Evolutionary conservation across 2,113 vertebrate genomes (phyloP).

Genomic region (Patagioenas fasciata): DNA sequence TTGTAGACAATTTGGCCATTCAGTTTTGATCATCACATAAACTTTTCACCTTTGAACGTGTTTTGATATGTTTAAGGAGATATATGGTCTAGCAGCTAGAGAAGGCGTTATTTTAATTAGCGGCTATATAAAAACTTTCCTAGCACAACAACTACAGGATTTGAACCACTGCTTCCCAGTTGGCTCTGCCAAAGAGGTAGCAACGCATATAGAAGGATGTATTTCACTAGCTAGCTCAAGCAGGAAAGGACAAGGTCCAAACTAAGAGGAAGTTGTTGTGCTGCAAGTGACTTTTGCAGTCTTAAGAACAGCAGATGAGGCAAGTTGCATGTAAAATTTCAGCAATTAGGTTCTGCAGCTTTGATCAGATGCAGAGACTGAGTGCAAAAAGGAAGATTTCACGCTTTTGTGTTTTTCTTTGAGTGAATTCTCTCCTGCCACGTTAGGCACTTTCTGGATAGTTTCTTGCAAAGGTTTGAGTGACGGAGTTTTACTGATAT

Average conservation of each 20-base stretch:
- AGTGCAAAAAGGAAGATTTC: background rate
- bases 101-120: background rate
- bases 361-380: background rate
- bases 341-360: background rate
- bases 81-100: background rate
- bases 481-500: background rate
- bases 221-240: background rate
- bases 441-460: background rate
- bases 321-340: background rate
- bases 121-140: background rate
- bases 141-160: background rate
- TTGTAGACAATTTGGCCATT: background rate
- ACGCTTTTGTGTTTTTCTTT: background rate
- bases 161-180: background rate
- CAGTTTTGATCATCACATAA: background rate
- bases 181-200: background rate
- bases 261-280: background rate
- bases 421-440: background rate
- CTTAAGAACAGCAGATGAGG: background rate
- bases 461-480: background rate
- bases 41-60: background rate
- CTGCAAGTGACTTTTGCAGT: background rate
- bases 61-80: background rate
- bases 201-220: background rate
- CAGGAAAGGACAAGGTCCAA: background rate